These are phyloP conservation scores for Psittacula cyanocephala DNA, from an alignment of 2,113 vertebrate species.

Conservation along the genomic window DNA sequence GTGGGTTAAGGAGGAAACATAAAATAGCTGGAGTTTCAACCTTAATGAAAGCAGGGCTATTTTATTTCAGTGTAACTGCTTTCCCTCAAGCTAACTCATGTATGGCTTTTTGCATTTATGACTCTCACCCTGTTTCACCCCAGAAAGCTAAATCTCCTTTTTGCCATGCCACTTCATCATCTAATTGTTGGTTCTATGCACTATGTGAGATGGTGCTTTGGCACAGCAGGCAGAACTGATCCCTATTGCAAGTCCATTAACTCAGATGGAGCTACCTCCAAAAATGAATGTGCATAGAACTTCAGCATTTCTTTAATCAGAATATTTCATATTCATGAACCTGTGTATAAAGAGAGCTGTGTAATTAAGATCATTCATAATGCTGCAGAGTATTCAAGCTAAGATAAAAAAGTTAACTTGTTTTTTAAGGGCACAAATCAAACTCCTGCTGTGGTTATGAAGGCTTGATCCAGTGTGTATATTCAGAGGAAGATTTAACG, in stretches of 20 bases:
- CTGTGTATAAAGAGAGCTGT: neutral
- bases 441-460: neutral
- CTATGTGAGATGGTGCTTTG: neutral
- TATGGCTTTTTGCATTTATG: neutral
- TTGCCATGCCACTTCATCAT: neutral
- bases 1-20: neutral
- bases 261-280: neutral
- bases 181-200: neutral
- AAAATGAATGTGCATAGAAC: conserved; percentile 14
- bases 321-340: conserved; percentile 13
- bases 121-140: neutral
- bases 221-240: conserved; percentile 3
- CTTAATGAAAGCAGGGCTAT: neutral
- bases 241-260: neutral
- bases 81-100: neutral
- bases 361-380: conserved; percentile 32
- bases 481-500: neutral
- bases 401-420: conserved; percentile 8
- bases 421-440: neutral
- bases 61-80: neutral
- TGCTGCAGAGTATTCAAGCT: neutral
- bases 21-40: neutral
- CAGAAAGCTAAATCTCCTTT: neutral
- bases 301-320: neutral
- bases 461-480: neutral